A percentile compares a stretch with the other conserved stretches of the same genome.
phyloP scores from a whole-genome alignment of 2,888 invertebrate genomes.

The Drosophila picticornis region DNA sequence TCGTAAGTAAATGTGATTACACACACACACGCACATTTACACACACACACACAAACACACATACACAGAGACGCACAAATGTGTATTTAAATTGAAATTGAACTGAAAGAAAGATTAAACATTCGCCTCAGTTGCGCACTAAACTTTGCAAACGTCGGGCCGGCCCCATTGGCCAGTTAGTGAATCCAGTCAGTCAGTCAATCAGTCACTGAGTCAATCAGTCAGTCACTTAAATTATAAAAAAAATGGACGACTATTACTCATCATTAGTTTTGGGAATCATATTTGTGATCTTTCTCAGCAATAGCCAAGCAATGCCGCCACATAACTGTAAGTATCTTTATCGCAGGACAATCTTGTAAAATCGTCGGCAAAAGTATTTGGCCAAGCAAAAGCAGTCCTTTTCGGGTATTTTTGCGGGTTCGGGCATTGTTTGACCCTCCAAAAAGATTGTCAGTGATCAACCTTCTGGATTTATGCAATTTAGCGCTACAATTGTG shows the following conservation, averaged over 20 bases:
- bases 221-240: slow-evolving; percentile 2
- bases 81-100: slow-evolving; percentile 27
- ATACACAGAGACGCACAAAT: slow-evolving; percentile 20
- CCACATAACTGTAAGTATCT: slow-evolving; percentile 24
- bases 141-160: slow-evolving; percentile 70
- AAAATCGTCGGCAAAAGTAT: background rate
- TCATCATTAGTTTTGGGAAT: slow-evolving; percentile 9
- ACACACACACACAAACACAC: slow-evolving; percentile 19
- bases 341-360: background rate
- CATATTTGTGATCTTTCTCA: slow-evolving; percentile 9
- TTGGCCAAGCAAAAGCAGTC: background rate
- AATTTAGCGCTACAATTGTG: background rate
- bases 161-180: slow-evolving; percentile 10
- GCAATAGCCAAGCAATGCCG: slow-evolving; percentile 20
- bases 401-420: background rate
- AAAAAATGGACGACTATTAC: slow-evolving; percentile 29
- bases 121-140: slow-evolving; percentile 64
- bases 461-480: background rate
- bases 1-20: slow-evolving; percentile 55
- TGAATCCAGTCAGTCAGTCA: slow-evolving; percentile 7
- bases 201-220: background rate
- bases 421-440: background rate
- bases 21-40: slow-evolving; percentile 30
- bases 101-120: slow-evolving; percentile 58
- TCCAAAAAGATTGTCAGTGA: background rate